phyloP scores from a whole-genome alignment of 2,888 invertebrate species.

The Drosophila paranaensis region DNA sequence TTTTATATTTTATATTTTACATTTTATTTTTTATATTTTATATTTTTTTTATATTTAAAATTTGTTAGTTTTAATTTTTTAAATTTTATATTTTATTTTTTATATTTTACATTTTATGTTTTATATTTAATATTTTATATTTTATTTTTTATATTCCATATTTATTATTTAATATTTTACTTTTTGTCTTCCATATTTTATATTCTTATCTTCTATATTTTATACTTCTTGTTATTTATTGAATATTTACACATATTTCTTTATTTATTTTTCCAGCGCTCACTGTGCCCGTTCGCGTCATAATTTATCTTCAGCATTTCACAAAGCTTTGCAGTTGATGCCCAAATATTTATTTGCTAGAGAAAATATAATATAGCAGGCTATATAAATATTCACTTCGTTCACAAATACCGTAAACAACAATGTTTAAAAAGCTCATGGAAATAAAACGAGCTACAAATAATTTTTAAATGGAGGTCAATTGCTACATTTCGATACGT shows the following conservation, averaged over 20 bases:
- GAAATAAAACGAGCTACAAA: constrained; percentile 1
- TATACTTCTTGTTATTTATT: not conserved
- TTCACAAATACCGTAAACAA: constrained; percentile 10
- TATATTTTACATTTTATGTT: too few relatives aligned
- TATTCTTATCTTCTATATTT: not conserved
- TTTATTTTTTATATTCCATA: too few relatives aligned
- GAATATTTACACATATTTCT: not conserved
- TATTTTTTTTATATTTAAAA: too few relatives aligned
- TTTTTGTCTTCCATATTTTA: not conserved
- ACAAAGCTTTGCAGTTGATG: not conserved
- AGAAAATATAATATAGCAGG: not conserved
- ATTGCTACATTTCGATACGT: not conserved
- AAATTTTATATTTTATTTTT: too few relatives aligned
- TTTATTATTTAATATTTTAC: too few relatives aligned
- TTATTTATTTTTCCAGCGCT: not conserved
- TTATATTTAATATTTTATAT: too few relatives aligned
- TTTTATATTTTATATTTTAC: too few relatives aligned
- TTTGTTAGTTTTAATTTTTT: not conserved
- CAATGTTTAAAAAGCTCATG: constrained; percentile 10
- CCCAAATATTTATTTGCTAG: constrained; percentile 11
- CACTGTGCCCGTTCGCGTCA: not conserved
- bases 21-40: too few relatives aligned
- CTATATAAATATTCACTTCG: not conserved
- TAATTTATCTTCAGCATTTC: not conserved
- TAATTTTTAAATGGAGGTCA: constrained; percentile 1